Evolutionary conservation across 2,113 vertebrate species (phyloP).

Genomic region (Andinoacara biseriatus): DNA sequence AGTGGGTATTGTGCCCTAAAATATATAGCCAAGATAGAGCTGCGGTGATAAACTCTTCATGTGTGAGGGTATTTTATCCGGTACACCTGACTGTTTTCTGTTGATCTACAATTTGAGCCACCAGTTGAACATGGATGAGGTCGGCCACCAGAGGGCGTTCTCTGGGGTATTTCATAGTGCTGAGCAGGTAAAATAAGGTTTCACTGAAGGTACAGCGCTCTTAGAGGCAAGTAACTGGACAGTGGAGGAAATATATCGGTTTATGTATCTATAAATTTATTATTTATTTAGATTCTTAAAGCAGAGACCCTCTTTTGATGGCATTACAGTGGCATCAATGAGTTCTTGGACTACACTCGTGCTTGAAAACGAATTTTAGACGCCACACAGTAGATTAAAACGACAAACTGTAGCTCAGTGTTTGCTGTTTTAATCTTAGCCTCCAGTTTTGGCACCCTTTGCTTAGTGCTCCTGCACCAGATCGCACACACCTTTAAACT

Average conservation of each 20-base stretch:
- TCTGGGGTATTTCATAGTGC: neutral
- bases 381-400: neutral
- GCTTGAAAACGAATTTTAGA: neutral
- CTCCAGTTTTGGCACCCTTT: neutral
- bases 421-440: neutral
- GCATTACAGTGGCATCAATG: neutral
- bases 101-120: neutral
- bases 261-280: neutral
- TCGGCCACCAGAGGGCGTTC: slow-evolving; percentile 42
- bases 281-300: neutral
- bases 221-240: neutral
- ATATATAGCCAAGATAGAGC: neutral
- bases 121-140: neutral
- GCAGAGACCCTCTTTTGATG: neutral
- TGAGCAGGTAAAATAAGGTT: neutral
- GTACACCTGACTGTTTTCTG: neutral
- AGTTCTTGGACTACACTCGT: neutral
- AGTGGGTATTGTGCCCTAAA: neutral
- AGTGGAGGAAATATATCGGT: neutral
- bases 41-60: neutral
- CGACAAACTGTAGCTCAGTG: neutral
- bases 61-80: neutral
- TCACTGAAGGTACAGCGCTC: neutral
- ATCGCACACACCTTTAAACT: neutral
- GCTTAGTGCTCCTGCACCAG: neutral